Evolutionary conservation across 2,113 vertebrate species (phyloP).

Genomic region (Pluvianellus socialis): DNA sequence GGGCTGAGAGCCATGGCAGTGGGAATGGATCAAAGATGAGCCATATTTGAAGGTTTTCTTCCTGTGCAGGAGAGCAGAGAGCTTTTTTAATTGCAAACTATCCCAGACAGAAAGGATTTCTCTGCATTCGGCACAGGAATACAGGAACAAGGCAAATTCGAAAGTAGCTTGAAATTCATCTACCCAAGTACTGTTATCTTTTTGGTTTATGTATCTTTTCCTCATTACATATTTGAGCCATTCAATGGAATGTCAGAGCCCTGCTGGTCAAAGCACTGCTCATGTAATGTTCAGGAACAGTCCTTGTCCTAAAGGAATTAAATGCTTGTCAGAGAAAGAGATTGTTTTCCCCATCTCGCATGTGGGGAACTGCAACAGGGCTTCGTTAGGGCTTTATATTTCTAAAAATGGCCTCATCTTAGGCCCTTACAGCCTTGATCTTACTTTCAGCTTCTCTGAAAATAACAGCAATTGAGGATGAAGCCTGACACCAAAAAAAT

Average conservation of each 20-base stretch:
- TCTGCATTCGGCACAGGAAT: background rate
- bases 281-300: background rate
- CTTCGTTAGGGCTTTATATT: background rate
- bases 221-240: background rate
- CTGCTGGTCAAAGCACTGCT: background rate
- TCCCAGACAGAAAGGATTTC: background rate
- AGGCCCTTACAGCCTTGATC: background rate
- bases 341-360: background rate
- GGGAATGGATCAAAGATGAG: background rate
- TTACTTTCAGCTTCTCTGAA: background rate
- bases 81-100: background rate
- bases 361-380: background rate
- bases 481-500: background rate
- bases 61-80: background rate
- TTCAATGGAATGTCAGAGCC: constrained; percentile 9
- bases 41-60: background rate
- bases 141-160: background rate
- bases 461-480: background rate
- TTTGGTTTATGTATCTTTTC: background rate
- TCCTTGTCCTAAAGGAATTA: background rate
- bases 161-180: background rate
- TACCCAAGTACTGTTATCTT: background rate
- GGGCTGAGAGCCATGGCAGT: background rate
- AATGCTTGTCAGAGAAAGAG: background rate
- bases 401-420: background rate